Base-by-base conservation (phyloP, 2,113 vertebrate species). In the Ailurus styani region DNA sequence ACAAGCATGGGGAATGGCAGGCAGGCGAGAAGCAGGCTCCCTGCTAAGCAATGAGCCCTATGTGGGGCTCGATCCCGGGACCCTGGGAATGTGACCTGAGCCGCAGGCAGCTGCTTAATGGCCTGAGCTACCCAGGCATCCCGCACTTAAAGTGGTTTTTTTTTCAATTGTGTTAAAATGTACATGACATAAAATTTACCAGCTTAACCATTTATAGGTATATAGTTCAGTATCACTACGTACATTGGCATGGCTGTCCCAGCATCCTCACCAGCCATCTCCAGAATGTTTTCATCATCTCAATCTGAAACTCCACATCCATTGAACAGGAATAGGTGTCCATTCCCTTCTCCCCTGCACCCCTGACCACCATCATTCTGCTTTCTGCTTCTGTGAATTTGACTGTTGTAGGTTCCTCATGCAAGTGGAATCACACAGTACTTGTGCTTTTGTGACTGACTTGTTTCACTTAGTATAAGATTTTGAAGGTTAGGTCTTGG, bases 121-220 rank as follows among this genome's bases (percentile, higher is more conserved):
- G n/a, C n/a, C n/a, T n/a, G n/a, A n/a, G n/a, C n/a, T n/a, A n/a
- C n/a, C n/a, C n/a, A n/a, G n/a, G n/a, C n/a, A n/a, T n/a, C n/a
- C n/a, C n/a, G n/a, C 73, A 31, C 27, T 77, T 77, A 77, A 77
- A 47, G 7, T 75, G 12, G 27, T 37, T 45, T 55, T 78, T 78
- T 57, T 72, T 68, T 20, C 7, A 60, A 14, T 77, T 93, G 29
- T 85, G 15, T 11, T 94, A 88, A 91, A 92, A 88, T 89, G 60
- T 31, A 64, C 14, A 54, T 84, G 70, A 54, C 25, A 62, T 90
- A 81, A 93, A 62, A 40, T 62, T 68, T 79, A 37, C 31, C 20
- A 73, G 45, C 82, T 90, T 60, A 96, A 87, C 50, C 29, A 73
- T 87, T 96, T 96, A 90, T 45, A 82, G 86, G 12, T 60, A 54